phyloP scores from a whole-genome alignment of 1,140 invertebrate genomes.

The Drosophila lowei region DNA sequence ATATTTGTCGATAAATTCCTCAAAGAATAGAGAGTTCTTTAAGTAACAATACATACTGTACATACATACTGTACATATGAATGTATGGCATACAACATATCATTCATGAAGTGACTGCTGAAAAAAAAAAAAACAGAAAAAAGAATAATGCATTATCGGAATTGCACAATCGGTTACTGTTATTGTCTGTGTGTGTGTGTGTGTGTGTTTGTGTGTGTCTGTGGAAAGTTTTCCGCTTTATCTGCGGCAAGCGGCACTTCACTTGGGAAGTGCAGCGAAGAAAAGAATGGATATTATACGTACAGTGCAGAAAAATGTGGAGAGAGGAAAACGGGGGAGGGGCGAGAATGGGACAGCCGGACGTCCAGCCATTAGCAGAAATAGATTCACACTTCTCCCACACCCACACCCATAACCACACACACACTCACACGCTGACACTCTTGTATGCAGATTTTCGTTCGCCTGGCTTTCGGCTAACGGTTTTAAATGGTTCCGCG shows the following conservation, averaged over 20 bases:
- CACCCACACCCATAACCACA: too few species aligned
- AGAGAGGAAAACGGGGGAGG: neutral
- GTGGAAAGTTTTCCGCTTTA: constrained; percentile 62
- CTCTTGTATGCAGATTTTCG: constrained; percentile 64
- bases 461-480: constrained; percentile 21
- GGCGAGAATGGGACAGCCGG: constrained; percentile 5
- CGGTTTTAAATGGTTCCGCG: constrained; percentile 40
- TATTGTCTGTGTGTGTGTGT: constrained; percentile 36
- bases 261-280: constrained; percentile 29
- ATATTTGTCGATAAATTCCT: too few species aligned
- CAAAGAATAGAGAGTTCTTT: neutral
- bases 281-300: constrained; percentile 6
- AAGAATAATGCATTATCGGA: constrained; percentile 70
- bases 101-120: constrained; percentile 25
- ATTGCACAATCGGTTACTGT: constrained; percentile 75
- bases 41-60: constrained; percentile 8
- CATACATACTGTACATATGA: constrained; percentile 1
- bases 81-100: constrained; percentile 1
- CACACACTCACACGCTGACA: neutral
- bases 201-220: constrained; percentile 4
- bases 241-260: constrained; percentile 39
- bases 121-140: constrained; percentile 14
- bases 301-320: too few species aligned
- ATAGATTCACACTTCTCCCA: constrained; percentile 23
- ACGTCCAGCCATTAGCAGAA: constrained; percentile 48